Conservation (phyloP, 2,888 invertebrate genomes). For the Icerya purchasi region DNA sequence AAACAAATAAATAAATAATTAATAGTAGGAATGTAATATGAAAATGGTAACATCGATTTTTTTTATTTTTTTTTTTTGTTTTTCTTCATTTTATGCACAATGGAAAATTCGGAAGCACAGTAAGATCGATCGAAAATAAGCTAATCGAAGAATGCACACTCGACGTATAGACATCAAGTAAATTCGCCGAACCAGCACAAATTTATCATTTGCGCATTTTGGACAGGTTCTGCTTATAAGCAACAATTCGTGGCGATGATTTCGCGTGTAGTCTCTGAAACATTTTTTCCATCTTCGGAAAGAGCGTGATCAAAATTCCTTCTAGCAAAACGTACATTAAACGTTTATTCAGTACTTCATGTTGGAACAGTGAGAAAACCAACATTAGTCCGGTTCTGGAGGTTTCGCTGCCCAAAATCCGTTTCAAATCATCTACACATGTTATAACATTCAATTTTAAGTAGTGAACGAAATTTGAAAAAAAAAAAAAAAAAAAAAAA, state of each 20-base stretch:
- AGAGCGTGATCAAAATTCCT: constrained; percentile 52
- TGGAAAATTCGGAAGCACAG: too few species aligned
- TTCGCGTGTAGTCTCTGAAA: constrained; percentile 13
- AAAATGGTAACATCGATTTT: too few species aligned
- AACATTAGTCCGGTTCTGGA: constrained; percentile 59
- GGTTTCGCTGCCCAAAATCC: constrained; percentile 73
- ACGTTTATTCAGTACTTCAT: constrained; percentile 60
- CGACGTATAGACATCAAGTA: too few species aligned
- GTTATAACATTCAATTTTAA: too few species aligned
- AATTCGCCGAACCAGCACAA: too few species aligned
- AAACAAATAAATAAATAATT: neutral
- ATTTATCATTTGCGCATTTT: too few species aligned
- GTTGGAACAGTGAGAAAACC: constrained; percentile 73
- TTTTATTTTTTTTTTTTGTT: constrained; percentile 6
- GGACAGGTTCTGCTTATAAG: neutral
- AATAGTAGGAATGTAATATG: neutral
- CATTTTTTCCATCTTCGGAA: constrained; percentile 29
- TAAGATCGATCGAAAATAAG: too few species aligned
- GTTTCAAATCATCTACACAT: constrained; percentile 73
- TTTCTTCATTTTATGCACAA: constrained; percentile 1
- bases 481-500: too few species aligned
- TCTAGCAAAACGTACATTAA: constrained; percentile 64
- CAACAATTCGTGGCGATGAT: constrained; percentile 4
- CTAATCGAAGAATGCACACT: too few species aligned
- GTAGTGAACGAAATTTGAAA: too few species aligned